phyloP scores from a whole-genome alignment of 1,140 invertebrate species.

The Polypedilum pembai region DNA sequence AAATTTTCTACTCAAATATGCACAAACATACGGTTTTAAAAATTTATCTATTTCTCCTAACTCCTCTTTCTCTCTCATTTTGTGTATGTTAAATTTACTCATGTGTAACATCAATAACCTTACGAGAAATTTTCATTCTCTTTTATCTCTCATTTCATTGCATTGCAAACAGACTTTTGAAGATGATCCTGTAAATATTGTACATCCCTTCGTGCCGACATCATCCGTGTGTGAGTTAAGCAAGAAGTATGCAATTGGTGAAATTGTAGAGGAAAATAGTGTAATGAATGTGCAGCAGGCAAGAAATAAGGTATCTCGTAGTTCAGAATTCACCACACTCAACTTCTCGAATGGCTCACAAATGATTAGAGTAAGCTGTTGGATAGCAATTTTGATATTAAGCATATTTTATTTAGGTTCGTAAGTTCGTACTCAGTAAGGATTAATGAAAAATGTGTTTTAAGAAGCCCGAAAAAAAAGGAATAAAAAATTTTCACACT shows the following conservation, averaged over 20 bases:
- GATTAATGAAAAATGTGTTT: no score
- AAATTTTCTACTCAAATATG: conserved; percentile 8
- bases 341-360: conserved; percentile 4
- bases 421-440: not conserved
- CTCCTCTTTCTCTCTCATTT: not conserved
- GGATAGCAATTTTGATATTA: conserved; percentile 13
- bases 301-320: not conserved
- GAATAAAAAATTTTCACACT: not conserved
- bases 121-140: not conserved
- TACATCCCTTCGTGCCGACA: conserved; percentile 2
- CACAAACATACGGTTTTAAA: not conserved
- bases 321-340: not conserved
- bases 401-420: conserved; percentile 2
- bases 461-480: not conserved
- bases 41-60: not conserved
- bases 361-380: conserved; percentile 9
- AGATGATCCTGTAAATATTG: conserved; percentile 17
- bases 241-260: not conserved
- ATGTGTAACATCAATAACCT: conserved; percentile 13
- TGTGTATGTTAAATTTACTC: not conserved
- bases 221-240: not conserved
- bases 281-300: conserved; percentile 4
- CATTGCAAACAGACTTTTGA: conserved; percentile 1
- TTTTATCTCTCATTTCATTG: not conserved
- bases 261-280: not conserved